Base-by-base conservation (phyloP, 2,113 vertebrate genomes). In the Xyliphius kryptos region DNA sequence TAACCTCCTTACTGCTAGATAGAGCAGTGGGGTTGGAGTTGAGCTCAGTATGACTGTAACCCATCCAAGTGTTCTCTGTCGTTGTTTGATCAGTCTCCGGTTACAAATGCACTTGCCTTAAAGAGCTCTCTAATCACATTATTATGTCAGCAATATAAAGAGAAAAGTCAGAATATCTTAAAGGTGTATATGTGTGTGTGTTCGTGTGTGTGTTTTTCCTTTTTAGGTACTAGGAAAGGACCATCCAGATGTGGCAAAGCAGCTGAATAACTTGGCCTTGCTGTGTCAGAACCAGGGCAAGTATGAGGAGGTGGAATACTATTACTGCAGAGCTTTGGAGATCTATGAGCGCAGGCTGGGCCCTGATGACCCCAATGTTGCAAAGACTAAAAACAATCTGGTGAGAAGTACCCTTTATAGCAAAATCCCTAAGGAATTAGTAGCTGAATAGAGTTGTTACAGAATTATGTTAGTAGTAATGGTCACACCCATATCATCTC, bases 221-320 rank as follows among this genome's bases (percentile, higher is more conserved):
- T 55, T 0, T 19, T 77, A 99, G 96, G 95, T 98, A 47, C 80
- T 98, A 61, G 96, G 96, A 50, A 92, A 91, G 71, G 91, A 96
- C 68, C 95, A 99, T 72, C 96, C 96, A 20, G 96, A 99, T 70
- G 96, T 99, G 75, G 96, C 96, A 60, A 99, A 99, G 79, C 95
- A 99, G 77, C 88, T 99, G 77, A 98, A 99, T 81, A 99, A 99
- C 73, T 76, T 99, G 74, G 96, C 96, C 9, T 86, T 99, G 66
- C 79, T 99, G 51, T 99, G 96, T 76, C 96, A 99, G 84, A 99
- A 99, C 83, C 96, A 99, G 87, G 92, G 94, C 80, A 99, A 99
- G 73, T 98, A 99, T 1, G 94, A 97, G 5, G 96, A 97, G 22
- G 96, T 99, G 77, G 96, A 99, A 59, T 92, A 95, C 67, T 98